Evolutionary conservation across 2,888 invertebrate species (phyloP), one percentile per base, ranked within the genome.

Genomic region (Cephus runcator): DNA sequence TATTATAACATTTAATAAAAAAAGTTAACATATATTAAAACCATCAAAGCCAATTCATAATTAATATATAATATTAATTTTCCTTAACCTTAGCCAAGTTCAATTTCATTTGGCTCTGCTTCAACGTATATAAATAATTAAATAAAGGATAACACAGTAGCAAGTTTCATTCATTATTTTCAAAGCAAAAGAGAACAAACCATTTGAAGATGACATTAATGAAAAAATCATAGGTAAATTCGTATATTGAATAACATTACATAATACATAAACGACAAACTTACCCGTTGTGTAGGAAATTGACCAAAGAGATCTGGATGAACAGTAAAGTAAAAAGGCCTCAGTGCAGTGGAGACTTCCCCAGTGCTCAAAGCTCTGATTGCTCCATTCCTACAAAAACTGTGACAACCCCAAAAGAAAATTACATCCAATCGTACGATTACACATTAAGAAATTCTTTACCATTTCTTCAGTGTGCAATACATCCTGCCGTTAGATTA

Each of bases 281-380:
- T 92, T 93, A 97, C 97, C 92, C 97, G 94, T 93, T 98, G 97
- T 88, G 94, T 95, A 68, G 98, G 98, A 93, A 96, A 95, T 92
- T 96, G 96, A 77, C 97, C 97, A 93, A 98, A 98, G 73, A 98
- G 93, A 93, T 98, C 98, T 15, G 98, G 98, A 93, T 98, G 98
- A 4, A 98, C 98, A 79, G 96, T 96, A 91, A 98, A 98, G 92
- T 98, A 98, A 92, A 98, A 98, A 9, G 98, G 98, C 80, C 98
- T 93, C 73, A 98, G 92, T 0, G 98, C 98, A 34, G 98, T 96
- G 0, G 98, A 96, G 33, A 98, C 94, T 93, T 98, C 97, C 36
- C 96, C 95, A 80, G 95, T 95, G 87, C 95, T 97, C 85, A 96
- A 92, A 84, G 87, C 89, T 80, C 92, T 87, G 40, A 89, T 85